Base-by-base conservation (phyloP, 2,888 invertebrate genomes). In the Apodemia duryi region DNA sequence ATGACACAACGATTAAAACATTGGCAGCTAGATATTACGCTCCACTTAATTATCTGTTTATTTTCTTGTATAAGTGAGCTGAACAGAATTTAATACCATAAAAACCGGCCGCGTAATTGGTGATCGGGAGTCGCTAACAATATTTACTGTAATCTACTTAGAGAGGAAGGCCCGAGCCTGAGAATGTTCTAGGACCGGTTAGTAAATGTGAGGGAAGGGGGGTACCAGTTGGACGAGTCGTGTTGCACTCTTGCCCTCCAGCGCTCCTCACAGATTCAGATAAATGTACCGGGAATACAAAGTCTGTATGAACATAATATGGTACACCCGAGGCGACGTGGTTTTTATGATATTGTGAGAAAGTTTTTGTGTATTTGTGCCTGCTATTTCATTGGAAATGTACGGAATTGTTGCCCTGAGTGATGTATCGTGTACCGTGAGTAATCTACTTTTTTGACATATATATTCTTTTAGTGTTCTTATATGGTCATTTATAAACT, bases 81-180 rank as follows among this genome's bases (percentile, higher is more conserved):
- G 52, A 28, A 52, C 52, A 52, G 28, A 7, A 52, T 52, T 52
- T 32, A 57, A 57, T 13, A 57, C 57, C 49, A 57, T 35, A 4
- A 29, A 57, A 60, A 60, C 61, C 43, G 41, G 54, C 61, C 28
- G 35, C 60, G 61, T 51, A 65, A 65, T 61, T 28, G 49, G 49
- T 43, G 13, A 64, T 43, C n/a, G 57, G 64, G 70, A 70, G 73
- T 67, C 70, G 72, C 68, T 68, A 75, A 73, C 74, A 71, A 74
- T 81, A 82, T 76, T 76, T 72, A 75, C 70, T 73, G 73, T 81
- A 84, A 86, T 86, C 84, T 84, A 83, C 83, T 86, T 86, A 84
- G 80, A 73, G 73, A 72, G 74, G 74, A 71, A 69, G 69, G 72
- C 70, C 69, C 67, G 49, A 49, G 73, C 74, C 73, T 78, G 78